phyloP scores from a whole-genome alignment of 2,797 vertebrate genomes.

The Phalloptychus januarius region DNA sequence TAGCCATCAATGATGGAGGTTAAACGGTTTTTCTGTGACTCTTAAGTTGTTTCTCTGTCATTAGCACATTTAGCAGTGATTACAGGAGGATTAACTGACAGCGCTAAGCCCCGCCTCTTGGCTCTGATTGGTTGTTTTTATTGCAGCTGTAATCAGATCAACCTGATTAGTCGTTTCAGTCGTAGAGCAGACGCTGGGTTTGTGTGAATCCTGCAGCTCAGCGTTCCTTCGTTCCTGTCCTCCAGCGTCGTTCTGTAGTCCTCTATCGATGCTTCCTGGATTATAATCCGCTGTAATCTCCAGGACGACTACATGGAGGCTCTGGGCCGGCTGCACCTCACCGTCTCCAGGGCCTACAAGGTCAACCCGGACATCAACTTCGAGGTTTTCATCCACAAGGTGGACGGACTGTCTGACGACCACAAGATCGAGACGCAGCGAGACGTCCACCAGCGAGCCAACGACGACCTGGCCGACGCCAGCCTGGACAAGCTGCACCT shows the following conservation, averaged over 20 bases:
- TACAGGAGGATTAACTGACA: too few relatives aligned
- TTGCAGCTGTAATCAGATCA: too few relatives aligned
- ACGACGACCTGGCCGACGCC: slow-evolving; percentile 96
- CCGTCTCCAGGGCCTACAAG: slow-evolving; percentile 96
- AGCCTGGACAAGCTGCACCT: slow-evolving; percentile 98
- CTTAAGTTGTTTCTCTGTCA: too few relatives aligned
- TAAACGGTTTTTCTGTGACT: too few relatives aligned
- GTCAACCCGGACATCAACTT: slow-evolving; percentile 99
- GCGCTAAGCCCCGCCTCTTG: too few relatives aligned
- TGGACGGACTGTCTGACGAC: slow-evolving; percentile 98
- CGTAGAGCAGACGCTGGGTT: not conserved
- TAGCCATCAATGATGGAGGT: too few relatives aligned
- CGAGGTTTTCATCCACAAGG: slow-evolving; percentile 99
- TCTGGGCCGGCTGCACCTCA: slow-evolving; percentile 94
- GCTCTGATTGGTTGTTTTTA: too few relatives aligned
- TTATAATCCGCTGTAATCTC: not conserved
- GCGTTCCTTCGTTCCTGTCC: not conserved
- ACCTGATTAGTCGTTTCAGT: too few relatives aligned
- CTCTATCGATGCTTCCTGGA: not conserved
- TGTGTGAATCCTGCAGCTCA: not conserved
- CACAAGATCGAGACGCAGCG: slow-evolving; percentile 99
- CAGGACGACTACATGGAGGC: slow-evolving; percentile 99
- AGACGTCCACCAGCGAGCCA: slow-evolving; percentile 98
- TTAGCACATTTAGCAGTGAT: too few relatives aligned
- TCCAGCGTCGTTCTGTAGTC: not conserved